phyloP scores from a whole-genome alignment of 2,113 vertebrate genomes.

The Athene noctua region DNA sequence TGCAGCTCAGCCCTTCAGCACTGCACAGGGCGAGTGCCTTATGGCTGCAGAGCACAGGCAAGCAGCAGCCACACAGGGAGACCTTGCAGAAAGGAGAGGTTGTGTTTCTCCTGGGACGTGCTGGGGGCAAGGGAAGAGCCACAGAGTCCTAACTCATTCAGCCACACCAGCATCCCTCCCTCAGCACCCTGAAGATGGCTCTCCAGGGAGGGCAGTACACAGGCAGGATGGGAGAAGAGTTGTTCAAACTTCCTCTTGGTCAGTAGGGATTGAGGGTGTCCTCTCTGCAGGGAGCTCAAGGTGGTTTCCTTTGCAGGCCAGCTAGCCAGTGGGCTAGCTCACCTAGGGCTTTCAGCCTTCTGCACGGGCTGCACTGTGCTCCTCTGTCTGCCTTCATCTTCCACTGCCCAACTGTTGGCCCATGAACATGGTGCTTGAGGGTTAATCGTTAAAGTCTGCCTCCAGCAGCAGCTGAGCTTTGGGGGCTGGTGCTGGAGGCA shows the following conservation, averaged over 20 bases:
- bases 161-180: not conserved
- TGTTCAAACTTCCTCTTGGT: not conserved
- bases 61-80: fast-evolving
- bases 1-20: not conserved
- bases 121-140: not conserved
- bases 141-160: not conserved
- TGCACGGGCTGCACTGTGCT: not conserved
- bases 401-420: not conserved
- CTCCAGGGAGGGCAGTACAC: not conserved
- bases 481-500: not conserved
- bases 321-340: not conserved
- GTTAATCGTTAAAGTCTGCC: not conserved
- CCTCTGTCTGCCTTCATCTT: not conserved
- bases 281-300: not conserved
- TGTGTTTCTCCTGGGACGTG: not conserved
- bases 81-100: not conserved
- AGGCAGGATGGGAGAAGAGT: not conserved
- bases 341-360: not conserved
- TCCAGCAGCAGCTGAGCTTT: not conserved
- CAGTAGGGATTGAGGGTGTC: not conserved
- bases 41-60: fast-evolving
- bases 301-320: not conserved
- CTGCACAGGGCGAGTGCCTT: not conserved
- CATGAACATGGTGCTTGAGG: not conserved
- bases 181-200: not conserved